phyloP scores from a whole-genome alignment of 2,888 invertebrate species.

The Brachylomia viminalis region DNA sequence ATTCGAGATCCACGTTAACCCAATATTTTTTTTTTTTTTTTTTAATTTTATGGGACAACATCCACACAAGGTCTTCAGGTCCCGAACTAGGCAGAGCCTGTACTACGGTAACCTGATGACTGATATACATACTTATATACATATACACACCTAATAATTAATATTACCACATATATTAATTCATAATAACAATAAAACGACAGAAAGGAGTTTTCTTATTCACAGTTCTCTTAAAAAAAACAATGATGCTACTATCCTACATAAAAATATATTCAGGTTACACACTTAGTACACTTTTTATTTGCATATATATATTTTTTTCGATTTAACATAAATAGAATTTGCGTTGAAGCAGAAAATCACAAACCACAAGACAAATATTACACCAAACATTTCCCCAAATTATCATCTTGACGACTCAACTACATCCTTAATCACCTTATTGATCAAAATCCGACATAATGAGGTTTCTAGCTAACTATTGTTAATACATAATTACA shows the following conservation, averaged over 20 bases:
- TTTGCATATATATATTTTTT: not conserved
- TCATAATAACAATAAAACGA: too few relatives aligned
- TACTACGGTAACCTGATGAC: too few relatives aligned
- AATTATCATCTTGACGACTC: constrained; percentile 23
- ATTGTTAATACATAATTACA: constrained; percentile 35
- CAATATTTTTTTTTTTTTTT: too few relatives aligned
- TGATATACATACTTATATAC: too few relatives aligned
- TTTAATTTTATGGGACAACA: too few relatives aligned
- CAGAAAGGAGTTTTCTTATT: too few relatives aligned
- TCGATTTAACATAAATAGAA: not conserved
- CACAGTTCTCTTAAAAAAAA: too few relatives aligned
- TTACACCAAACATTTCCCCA: constrained; percentile 15
- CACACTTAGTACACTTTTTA: not conserved
- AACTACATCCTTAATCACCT: constrained; percentile 38
- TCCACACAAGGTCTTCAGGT: too few relatives aligned
- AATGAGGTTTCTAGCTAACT: constrained; percentile 37
- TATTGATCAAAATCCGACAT: constrained; percentile 55
- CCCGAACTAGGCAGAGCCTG: too few relatives aligned
- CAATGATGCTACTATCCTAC: not conserved
- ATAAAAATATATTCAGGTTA: constrained; percentile 10
- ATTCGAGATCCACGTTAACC: not conserved
- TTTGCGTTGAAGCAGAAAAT: constrained; percentile 32
- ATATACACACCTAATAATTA: too few relatives aligned
- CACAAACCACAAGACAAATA: not conserved
- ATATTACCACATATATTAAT: too few relatives aligned